Evolutionary conservation across 1,140 invertebrate species (phyloP), one percentile per base, ranked within the genome.

Genomic region (Drosophila kohkoa): DNA sequence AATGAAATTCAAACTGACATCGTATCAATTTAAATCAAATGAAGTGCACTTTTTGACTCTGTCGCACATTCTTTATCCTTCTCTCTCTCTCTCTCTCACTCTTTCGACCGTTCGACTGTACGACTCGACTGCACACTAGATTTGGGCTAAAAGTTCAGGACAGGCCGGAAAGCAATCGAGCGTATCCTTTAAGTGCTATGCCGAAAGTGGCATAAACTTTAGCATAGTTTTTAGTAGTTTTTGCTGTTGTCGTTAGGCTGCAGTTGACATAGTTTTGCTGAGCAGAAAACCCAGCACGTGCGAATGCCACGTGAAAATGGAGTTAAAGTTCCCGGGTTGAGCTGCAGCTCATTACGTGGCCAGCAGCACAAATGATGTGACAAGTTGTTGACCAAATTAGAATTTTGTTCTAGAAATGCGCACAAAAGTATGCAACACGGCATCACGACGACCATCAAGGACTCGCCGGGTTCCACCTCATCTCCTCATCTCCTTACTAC

Each of bases 11-110:
- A 70, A 78, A 57, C 83, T 78, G 77, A 83, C 85, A 75, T 81
- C 77, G 73, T 83, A 88, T 88, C 85, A 88, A 88, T 88, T 88
- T 88, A 88, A 88, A 89, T 88, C 70, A 88, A 88, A 89, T 88
- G 85, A 88, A 88, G 83, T 89, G 83, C 85, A 81, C 77, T 88
- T 80, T 80, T 69, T 68, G 83, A 15, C 28, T 54, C n/a, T 43
- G 20, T 25, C 20, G 20, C 20, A 25, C 41, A 11, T 38, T 38
- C 35, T 2, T 10, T 38, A 25, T 25, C 3, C 20, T 25, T 0
- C 30, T 32, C 30, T n/a, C 38, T 11, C 38, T n/a, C 38, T 41
- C 38, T 8, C 35, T 8, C 35, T 38, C 5, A 10, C 3, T 32
- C 30, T 54, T 25, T 25, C 20, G 4, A 25, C 20, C 20, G 51